Percentiles rank a stretch among this genome's conserved stretches.
These are phyloP conservation scores for Crax fasciolata DNA, from an alignment of 2,797 vertebrate genomes.

Conservation along the genomic window DNA sequence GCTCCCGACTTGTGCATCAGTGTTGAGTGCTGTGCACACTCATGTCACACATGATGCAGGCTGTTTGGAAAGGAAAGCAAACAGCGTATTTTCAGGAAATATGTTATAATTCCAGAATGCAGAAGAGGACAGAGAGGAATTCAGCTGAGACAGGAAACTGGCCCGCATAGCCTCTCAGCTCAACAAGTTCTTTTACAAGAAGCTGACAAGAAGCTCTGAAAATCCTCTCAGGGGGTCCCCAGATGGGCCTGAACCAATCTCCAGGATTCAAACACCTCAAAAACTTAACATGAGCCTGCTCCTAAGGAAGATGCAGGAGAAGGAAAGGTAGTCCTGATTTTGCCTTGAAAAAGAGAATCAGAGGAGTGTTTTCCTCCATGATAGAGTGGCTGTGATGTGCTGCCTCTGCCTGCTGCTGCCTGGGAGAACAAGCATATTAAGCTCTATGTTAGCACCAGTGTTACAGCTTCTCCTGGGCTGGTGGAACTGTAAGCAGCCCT, in stretches of 20 bases:
- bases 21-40: neutral
- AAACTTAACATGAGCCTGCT: neutral
- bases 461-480: neutral
- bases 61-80: neutral
- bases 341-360: neutral
- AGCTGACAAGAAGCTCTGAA: neutral
- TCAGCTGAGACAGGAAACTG: neutral
- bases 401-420: neutral
- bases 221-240: neutral
- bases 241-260: neutral
- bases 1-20: neutral
- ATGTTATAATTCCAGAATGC: neutral
- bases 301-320: neutral
- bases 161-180: neutral
- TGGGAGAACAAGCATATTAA: neutral
- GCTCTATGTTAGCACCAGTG: neutral
- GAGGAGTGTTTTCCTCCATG: neutral
- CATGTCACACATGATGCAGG: neutral
- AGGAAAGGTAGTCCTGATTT: neutral
- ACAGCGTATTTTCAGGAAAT: neutral
- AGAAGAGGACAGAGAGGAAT: neutral
- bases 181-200: conserved; percentile 7
- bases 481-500: neutral
- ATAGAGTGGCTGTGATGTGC: neutral
- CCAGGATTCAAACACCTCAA: neutral